Base-by-base conservation (phyloP, 2,113 vertebrate genomes). In the Burhinus oedicnemus region DNA sequence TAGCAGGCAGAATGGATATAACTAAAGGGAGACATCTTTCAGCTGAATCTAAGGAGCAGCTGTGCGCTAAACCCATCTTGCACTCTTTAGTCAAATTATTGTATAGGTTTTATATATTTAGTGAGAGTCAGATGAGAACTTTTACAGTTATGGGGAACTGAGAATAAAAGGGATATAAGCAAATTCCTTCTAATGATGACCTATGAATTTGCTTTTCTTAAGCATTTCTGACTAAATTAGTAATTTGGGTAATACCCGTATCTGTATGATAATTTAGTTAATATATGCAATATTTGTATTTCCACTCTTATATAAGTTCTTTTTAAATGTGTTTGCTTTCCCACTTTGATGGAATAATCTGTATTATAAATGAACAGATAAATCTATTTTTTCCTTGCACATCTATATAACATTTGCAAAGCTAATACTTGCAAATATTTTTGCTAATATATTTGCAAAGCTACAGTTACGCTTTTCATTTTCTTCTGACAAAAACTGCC, bases 391-490 rank as follows among this genome's bases (percentile, higher is more conserved):
- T 38, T 40, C 65, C 10, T 52, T 84, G 18, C 61, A 23, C 44
- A 27, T 72, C 61, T 89, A 12, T 75, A 11, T 64, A 72, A 79
- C 69, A 74, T 89, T 96, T 87, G 80, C 86, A 76, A 95, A 92
- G 89, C 88, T 94, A 90, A 94, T 88, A 34, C 76, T 94, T 93
- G 94, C 83, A 93, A 89, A 95, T 95, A 40, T 54, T 93, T 81
- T 68, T 75, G 44, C 75, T 94, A 91, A 71, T 93, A 16, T 78
- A 45, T 96, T 96, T 95, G 68, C 90, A 70, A 92, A 93, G 87
- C 87, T 87, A 9, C 81, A 69, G 57, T 85, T 54, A 45, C 2
- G 54, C 75, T 85, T 91, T 91, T 84, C 62, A 54, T 74, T 93
- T 54, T 69, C 9, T 68, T 82, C 62, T 81, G 87, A 71, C 82